Conservation (phyloP, 2,888 invertebrate species). For the Hypena proboscidalis region DNA sequence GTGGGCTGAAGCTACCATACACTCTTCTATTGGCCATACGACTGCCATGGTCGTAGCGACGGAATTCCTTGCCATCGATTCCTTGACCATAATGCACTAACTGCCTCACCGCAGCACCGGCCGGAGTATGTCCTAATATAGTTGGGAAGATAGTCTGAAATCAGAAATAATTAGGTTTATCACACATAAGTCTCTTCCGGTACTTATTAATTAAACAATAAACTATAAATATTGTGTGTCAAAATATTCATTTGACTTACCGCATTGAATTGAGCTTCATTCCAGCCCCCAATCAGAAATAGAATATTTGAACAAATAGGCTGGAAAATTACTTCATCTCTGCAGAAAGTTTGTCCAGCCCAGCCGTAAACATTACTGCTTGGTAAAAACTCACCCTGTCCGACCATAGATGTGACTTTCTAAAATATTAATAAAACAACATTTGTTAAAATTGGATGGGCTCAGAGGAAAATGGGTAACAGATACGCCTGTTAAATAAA, state of each 20-base stretch:
- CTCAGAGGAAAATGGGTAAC: not conserved
- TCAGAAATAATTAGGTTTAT: not conserved
- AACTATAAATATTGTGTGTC: too few relatives aligned
- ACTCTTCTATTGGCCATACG: slow-evolving; percentile 73
- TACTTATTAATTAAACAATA: too few relatives aligned
- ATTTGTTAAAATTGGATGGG: not conserved
- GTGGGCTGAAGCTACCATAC: slow-evolving; percentile 84
- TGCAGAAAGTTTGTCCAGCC: slow-evolving; percentile 83
- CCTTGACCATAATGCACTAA: slow-evolving; percentile 90
- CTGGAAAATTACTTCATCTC: slow-evolving; percentile 81
- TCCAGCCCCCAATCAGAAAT: slow-evolving; percentile 88
- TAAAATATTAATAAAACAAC: slow-evolving; percentile 46
- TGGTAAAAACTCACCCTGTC: slow-evolving; percentile 88
- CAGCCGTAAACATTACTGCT: slow-evolving; percentile 77
- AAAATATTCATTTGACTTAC: too few relatives aligned
- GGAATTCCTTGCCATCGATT: slow-evolving; percentile 78
- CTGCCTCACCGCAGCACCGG: slow-evolving; percentile 89
- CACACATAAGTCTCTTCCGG: too few relatives aligned
- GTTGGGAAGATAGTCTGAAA: slow-evolving; percentile 88
- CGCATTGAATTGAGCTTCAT: slow-evolving; percentile 81
- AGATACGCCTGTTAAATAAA: not conserved
- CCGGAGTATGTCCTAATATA: slow-evolving; percentile 88
- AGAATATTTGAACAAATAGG: slow-evolving; percentile 88
- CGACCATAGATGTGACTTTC: slow-evolving; percentile 73
- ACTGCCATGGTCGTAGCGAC: slow-evolving; percentile 85